A percentile compares a stretch with the other conserved stretches of the same genome.
Evolutionary conservation across 2,888 invertebrate species (phyloP).

Genomic region (Aphodius sticticus): DNA sequence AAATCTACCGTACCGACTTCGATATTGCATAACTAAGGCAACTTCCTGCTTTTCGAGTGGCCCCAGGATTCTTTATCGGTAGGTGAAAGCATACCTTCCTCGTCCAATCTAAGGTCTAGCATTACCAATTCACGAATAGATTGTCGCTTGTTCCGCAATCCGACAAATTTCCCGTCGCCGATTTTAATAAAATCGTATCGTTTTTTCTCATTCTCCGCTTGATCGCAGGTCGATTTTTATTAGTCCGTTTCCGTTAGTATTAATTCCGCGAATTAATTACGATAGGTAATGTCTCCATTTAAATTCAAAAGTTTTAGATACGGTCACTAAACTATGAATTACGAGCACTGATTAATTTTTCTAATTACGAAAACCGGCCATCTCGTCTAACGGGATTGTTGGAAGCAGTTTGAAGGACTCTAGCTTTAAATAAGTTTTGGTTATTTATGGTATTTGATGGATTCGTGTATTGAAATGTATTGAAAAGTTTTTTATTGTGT

Average conservation of each 20-base stretch:
- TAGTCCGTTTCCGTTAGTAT: background rate
- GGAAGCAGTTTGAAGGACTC: background rate
- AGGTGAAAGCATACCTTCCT: slow-evolving; percentile 4
- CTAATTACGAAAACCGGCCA: background rate
- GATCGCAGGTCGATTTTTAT: background rate
- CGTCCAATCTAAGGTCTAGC: background rate
- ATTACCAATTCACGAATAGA: background rate
- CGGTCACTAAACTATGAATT: background rate
- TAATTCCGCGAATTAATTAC: too few species aligned
- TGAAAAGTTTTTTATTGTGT: background rate
- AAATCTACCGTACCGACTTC: background rate
- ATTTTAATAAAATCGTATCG: background rate
- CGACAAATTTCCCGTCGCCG: background rate
- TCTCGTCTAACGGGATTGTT: background rate
- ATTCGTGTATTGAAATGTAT: background rate
- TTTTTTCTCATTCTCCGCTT: background rate
- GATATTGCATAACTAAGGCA: background rate
- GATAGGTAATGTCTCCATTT: background rate
- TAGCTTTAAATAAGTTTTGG: background rate
- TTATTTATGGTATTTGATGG: background rate
- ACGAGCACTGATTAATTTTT: background rate
- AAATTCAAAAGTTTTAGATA: background rate
- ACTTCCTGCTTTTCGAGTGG: background rate
- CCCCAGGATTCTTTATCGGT: background rate
- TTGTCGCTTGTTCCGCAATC: background rate